Evolutionary conservation across 2,113 vertebrate genomes (phyloP).

Genomic region (Egretta garzetta): DNA sequence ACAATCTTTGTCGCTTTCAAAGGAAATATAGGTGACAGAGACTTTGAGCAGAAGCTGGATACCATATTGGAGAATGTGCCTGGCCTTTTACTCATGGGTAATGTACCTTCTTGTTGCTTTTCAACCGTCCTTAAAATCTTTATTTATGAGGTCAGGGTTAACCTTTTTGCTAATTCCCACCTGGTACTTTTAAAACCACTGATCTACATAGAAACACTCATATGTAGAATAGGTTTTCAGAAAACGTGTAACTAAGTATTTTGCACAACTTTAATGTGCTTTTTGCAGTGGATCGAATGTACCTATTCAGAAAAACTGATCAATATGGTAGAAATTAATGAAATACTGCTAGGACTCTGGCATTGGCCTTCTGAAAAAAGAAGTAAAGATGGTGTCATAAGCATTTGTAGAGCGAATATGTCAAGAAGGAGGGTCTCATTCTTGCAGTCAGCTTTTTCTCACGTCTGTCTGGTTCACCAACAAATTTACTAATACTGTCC

Average conservation of each 20-base stretch:
- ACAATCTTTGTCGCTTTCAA: conserved; percentile 92
- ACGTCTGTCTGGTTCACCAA: background rate
- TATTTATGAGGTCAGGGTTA: background rate
- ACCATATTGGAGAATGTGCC: conserved; percentile 86
- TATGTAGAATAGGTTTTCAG: background rate
- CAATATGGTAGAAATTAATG: background rate
- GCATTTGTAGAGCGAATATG: background rate
- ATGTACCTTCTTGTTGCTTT: conserved; percentile 16
- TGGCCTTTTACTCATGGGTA: conserved; percentile 90
- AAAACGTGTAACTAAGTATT: background rate
- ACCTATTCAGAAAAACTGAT: background rate
- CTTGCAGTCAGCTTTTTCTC: background rate
- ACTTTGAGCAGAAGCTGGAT: conserved; percentile 90
- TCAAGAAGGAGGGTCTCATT: background rate
- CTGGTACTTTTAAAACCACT: background rate
- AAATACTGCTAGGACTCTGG: background rate
- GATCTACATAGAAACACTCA: background rate
- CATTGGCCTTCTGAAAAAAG: background rate
- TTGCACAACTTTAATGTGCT: background rate
- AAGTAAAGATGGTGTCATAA: background rate
- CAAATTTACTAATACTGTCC: background rate
- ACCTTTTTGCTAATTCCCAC: background rate
- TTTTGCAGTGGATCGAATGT: background rate
- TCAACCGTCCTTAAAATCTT: background rate
- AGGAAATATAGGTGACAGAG: conserved; percentile 91